phyloP scores from a whole-genome alignment of 2,888 invertebrate genomes.

The Dione juno region DNA sequence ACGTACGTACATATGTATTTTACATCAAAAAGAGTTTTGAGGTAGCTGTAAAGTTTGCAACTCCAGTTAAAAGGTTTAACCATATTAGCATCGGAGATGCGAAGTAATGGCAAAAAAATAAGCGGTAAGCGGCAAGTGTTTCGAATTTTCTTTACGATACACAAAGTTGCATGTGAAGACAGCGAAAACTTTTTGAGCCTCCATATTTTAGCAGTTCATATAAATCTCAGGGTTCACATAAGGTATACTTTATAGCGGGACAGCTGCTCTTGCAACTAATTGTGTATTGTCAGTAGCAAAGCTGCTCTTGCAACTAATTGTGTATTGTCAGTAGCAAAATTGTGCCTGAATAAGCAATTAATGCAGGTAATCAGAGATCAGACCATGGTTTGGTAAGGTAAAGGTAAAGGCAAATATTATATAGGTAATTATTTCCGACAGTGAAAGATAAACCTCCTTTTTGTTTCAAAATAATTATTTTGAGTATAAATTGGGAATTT shows the following conservation, averaged over 20 bases:
- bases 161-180: conserved; percentile 31
- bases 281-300: no score
- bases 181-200: conserved; percentile 23
- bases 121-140: conserved; percentile 27
- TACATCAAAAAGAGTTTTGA: conserved; percentile 50
- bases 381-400: no score
- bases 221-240: conserved; percentile 13
- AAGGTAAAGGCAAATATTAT: no score
- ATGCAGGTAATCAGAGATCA: no score
- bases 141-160: conserved; percentile 16
- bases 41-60: conserved; percentile 32
- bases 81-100: conserved; percentile 71
- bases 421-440: no score
- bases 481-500: no score
- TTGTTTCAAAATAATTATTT: no score
- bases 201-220: conserved; percentile 21
- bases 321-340: no score
- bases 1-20: conserved; percentile 38
- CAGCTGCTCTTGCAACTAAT: no score
- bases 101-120: conserved; percentile 41
- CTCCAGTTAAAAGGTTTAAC: conserved; percentile 58
- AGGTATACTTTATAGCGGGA: not conserved
- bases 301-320: no score
- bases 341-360: no score
- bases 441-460: no score